phyloP scores from a whole-genome alignment of 2,113 vertebrate species.

The Corythornis vintsioides region DNA sequence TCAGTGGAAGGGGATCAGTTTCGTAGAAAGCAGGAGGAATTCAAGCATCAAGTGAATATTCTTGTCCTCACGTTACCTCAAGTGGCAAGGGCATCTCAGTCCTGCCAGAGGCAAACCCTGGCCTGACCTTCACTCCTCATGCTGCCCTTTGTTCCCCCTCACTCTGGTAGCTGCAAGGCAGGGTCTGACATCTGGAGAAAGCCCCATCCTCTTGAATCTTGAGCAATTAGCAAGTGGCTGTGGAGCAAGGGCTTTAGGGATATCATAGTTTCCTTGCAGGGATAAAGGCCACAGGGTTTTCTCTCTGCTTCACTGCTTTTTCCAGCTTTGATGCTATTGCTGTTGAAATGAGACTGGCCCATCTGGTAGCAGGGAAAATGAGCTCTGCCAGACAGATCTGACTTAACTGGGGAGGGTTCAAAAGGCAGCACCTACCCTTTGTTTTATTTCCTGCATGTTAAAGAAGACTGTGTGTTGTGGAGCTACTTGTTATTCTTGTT shows the following conservation, averaged over 20 bases:
- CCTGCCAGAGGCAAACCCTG: fast-evolving
- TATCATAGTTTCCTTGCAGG: background rate
- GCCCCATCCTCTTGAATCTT: background rate
- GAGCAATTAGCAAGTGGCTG: background rate
- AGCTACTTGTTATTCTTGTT: background rate
- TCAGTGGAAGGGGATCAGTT: slow-evolving; percentile 20
- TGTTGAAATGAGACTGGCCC: background rate
- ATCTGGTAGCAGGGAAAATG: background rate
- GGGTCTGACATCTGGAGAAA: background rate
- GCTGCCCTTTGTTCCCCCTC: background rate
- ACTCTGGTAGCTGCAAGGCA: background rate
- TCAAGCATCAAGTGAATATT: background rate
- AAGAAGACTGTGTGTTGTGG: background rate
- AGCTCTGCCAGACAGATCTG: background rate
- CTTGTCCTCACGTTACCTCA: slow-evolving; percentile 11
- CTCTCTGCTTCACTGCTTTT: background rate
- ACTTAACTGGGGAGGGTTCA: slow-evolving; percentile 11
- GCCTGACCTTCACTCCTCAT: background rate
- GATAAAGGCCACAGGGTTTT: background rate
- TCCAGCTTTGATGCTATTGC: background rate
- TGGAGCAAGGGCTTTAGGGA: background rate
- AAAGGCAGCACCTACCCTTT: slow-evolving; percentile 45
- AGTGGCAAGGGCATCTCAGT: background rate
- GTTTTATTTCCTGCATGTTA: background rate
- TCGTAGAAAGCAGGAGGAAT: background rate